These are phyloP conservation scores for Torymus tubicola DNA, from an alignment of 2,888 invertebrate species.

Conservation along the genomic window DNA sequence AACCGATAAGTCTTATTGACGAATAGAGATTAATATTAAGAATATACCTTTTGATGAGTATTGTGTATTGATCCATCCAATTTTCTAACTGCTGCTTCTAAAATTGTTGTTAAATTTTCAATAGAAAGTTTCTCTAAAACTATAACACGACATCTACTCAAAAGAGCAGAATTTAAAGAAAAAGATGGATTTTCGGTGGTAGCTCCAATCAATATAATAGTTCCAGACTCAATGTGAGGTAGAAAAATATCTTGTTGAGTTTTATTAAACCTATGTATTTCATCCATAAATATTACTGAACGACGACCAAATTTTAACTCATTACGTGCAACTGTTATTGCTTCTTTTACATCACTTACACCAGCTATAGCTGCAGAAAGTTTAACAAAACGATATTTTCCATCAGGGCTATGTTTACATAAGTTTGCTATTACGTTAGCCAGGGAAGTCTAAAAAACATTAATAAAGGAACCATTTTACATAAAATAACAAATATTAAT, in stretches of 20 bases:
- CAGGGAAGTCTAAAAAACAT: slow-evolving; percentile 82
- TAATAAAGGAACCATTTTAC: background rate
- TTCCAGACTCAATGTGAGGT: slow-evolving; percentile 88
- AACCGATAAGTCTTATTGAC: no score
- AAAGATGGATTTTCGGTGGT: slow-evolving; percentile 95
- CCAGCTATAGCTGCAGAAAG: slow-evolving; percentile 87
- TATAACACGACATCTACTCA: slow-evolving; percentile 88
- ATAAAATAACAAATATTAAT: slow-evolving; percentile 1
- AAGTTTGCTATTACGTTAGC: slow-evolving; percentile 85
- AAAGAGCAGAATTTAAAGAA: slow-evolving; percentile 86
- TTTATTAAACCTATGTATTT: slow-evolving; percentile 92
- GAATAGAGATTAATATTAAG: no score
- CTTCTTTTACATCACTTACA: slow-evolving; percentile 87
- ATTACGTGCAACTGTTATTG: slow-evolving; percentile 84
- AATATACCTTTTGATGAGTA: no score
- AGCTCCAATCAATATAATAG: slow-evolving; percentile 87
- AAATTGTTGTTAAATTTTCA: slow-evolving; percentile 80
- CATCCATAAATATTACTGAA: slow-evolving; percentile 90
- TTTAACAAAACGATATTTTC: slow-evolving; percentile 82
- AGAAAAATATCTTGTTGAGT: slow-evolving; percentile 89
- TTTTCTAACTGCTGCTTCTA: slow-evolving; percentile 79
- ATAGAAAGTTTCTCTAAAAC: slow-evolving; percentile 84
- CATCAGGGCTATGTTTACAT: slow-evolving; percentile 79
- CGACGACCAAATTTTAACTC: slow-evolving; percentile 83
- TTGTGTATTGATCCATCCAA: slow-evolving; percentile 67